Conservation (phyloP, 2,888 invertebrate genomes). For the Cheilosia pagana region DNA sequence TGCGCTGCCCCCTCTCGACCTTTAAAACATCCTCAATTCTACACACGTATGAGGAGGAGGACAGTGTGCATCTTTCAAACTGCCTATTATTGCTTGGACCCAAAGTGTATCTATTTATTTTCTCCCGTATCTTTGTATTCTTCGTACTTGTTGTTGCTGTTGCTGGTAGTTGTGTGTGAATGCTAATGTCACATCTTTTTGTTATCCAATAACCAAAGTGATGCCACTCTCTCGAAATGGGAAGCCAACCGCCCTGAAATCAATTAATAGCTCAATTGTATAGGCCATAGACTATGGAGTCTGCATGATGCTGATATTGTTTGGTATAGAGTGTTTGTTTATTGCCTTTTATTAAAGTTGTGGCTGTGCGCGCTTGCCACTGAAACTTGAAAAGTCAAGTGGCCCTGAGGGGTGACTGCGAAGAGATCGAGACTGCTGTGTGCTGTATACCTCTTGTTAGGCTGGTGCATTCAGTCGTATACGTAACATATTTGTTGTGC, state of each 20-base stretch:
- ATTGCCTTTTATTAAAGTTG: constrained; percentile 52
- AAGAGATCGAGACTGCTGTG: constrained; percentile 16
- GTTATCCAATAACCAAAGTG: constrained; percentile 55
- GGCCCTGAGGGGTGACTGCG: constrained; percentile 34
- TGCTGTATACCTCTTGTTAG: not conserved
- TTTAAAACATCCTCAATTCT: constrained; percentile 16
- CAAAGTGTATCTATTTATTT: constrained; percentile 47
- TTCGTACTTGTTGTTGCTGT: constrained; percentile 21
- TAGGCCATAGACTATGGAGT: constrained; percentile 31
- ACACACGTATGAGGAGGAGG: not conserved
- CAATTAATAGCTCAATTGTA: constrained; percentile 72
- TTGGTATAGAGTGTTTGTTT: constrained; percentile 32
- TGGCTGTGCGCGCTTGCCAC: constrained; percentile 37
- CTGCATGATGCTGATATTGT: constrained; percentile 64
- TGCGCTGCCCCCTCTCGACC: not conserved
- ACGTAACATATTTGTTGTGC: constrained; percentile 47
- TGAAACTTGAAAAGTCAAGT: constrained; percentile 70
- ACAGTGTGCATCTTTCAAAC: constrained; percentile 29
- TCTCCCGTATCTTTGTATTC: constrained; percentile 3
- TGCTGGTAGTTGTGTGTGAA: constrained; percentile 16
- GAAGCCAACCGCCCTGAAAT: constrained; percentile 48
- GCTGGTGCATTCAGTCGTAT: constrained; percentile 59
- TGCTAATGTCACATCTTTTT: constrained; percentile 61
- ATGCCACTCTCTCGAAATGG: constrained; percentile 16
- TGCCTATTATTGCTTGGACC: constrained; percentile 31